A percentile compares a stretch with the other conserved stretches of the same genome.
These are phyloP conservation scores for Acrocephalus arundinaceus DNA, from an alignment of 2,113 vertebrate species.

Conservation along the genomic window DNA sequence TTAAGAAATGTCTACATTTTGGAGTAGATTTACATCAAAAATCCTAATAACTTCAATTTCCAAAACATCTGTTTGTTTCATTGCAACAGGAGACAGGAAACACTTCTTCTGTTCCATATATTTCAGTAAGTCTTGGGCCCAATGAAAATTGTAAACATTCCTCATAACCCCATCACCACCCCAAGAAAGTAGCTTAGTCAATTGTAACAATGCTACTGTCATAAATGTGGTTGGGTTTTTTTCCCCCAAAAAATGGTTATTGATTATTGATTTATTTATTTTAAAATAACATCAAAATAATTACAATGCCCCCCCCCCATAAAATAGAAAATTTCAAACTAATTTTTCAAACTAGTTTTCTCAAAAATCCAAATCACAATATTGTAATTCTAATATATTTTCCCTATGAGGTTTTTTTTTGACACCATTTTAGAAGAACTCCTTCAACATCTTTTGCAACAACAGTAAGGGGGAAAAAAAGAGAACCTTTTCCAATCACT, in stretches of 20 bases:
- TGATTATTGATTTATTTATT: neutral
- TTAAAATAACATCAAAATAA: neutral
- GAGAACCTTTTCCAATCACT: neutral
- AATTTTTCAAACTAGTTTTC: neutral
- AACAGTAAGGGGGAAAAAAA: neutral
- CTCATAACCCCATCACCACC: neutral
- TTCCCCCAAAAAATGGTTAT: neutral
- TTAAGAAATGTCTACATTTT: neutral
- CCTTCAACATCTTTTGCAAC: neutral
- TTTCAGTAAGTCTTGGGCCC: neutral
- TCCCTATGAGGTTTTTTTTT: neutral
- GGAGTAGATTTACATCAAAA: neutral
- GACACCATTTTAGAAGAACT: neutral
- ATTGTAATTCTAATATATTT: neutral
- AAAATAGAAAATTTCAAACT: neutral
- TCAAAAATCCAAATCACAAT: neutral
- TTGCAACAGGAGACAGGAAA: neutral
- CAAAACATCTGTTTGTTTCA: neutral
- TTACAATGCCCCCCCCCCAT: fast-evolving
- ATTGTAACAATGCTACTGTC: neutral
- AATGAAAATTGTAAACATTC: neutral
- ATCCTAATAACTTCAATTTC: neutral
- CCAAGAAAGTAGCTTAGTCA: neutral
- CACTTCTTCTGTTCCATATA: neutral
- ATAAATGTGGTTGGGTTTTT: neutral